Evolutionary conservation across 2,888 invertebrate species (phyloP), one percentile per base, ranked within the genome.

Genomic region (Mesochorus sp.): DNA sequence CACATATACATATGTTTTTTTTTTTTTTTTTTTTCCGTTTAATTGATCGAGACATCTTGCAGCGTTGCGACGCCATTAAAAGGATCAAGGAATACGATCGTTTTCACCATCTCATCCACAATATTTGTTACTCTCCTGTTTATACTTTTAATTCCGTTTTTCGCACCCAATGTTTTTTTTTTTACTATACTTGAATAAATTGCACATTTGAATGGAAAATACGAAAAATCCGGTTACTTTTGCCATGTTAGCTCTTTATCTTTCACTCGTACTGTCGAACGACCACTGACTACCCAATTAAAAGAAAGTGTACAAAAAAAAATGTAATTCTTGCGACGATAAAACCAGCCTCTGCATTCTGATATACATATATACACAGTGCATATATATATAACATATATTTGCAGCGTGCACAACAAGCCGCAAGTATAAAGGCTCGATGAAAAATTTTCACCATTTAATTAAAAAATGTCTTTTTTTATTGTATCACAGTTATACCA

Each of bases 241-340:
- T 12, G 39, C 47, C 61, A 12, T 10, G 26, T 24, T 61, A 31
- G 24, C 39, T 51, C 49, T 3, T 12, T 34, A 57, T 21, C 44
- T 57, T 47, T 17, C 57, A 59, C 21, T 21, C 21, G 47, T 34
- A 21, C 34, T 53, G 12, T 34, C 34, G 26, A 57, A 70, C 26
- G 55, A 55, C 12, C 44, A 12, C 3, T 10, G 24, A 44, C 47
- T 47, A 19, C 21, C 70, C 59, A 73, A 57, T 57, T 66, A 57
- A 66, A n/a, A 12, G 49, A 66, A 39, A 19, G 14, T 14, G 73
- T 66, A 39, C 57, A 42, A 49, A 57, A 73, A 73, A 37, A 66
- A 73, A 44, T 31, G 39, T 51, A 19, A 59, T 57, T 66, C 39
- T 17, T 59, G 47, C 21, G 64, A 44, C 55, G 57, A 55, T 73